A percentile compares a stretch with the other conserved stretches of the same genome.
These are phyloP conservation scores for Alosa sapidissima DNA, from an alignment of 2,797 vertebrate species.

Conservation along the genomic window DNA sequence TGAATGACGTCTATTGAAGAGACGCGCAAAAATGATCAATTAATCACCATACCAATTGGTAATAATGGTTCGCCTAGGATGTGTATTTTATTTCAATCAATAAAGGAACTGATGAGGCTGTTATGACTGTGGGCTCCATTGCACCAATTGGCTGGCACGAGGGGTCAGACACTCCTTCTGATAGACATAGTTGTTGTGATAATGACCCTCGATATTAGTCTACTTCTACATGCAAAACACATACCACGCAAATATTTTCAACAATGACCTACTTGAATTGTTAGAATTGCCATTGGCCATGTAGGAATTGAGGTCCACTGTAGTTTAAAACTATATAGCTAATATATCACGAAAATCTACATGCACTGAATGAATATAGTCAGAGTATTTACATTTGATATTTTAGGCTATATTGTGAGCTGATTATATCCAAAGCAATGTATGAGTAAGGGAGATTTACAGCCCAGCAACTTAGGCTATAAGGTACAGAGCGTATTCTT, in stretches of 20 bases:
- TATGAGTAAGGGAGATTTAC: neutral
- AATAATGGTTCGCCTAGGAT: slow-evolving; percentile 5
- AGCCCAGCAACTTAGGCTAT: neutral
- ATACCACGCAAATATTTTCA: neutral
- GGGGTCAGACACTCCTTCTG: neutral
- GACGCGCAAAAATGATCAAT: neutral
- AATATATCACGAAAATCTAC: neutral
- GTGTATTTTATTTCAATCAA: neutral
- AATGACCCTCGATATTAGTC: neutral
- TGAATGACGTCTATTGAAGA: neutral
- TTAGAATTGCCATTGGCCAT: neutral
- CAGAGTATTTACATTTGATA: neutral
- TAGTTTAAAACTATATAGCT: neutral
- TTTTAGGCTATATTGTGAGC: too few species aligned
- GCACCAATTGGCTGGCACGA: slow-evolving; percentile 9
- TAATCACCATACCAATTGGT: neutral
- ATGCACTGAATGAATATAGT: neutral
- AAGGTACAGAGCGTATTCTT: neutral
- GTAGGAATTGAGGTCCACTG: neutral
- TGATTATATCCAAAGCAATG: neutral
- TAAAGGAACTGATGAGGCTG: neutral
- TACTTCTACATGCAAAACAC: neutral
- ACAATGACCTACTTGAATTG: neutral
- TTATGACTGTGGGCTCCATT: neutral
- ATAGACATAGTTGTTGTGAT: neutral